A percentile compares a stretch with the other conserved stretches of the same genome.
Evolutionary conservation across 2,888 invertebrate species (phyloP).

Genomic region (Luffia ferchaultella): DNA sequence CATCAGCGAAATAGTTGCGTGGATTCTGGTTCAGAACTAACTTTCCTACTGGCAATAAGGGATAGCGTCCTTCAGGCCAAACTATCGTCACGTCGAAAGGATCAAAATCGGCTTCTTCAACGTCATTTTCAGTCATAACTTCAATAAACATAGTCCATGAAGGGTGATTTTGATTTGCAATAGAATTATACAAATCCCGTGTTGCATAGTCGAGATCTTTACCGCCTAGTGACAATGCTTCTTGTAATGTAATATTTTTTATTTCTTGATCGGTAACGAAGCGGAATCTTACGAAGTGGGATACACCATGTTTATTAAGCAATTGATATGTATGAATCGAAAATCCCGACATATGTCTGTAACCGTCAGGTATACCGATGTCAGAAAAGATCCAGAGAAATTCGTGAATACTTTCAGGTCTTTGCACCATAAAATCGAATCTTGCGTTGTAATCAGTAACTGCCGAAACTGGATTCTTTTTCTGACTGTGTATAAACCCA

Average conservation of each 20-base stretch:
- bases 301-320: constrained; percentile 40
- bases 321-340: constrained; percentile 36
- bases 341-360: constrained; percentile 46
- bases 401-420: constrained; percentile 52
- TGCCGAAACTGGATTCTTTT: constrained; percentile 58
- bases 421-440: constrained; percentile 53
- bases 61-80: constrained; percentile 42
- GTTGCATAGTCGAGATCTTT: constrained; percentile 34
- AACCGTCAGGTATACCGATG: constrained; percentile 61
- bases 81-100: constrained; percentile 37
- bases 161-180: constrained; percentile 26
- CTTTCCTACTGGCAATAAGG: constrained; percentile 30
- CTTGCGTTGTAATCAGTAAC: constrained; percentile 25
- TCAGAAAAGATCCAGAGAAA: constrained; percentile 50
- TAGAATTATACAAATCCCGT: constrained; percentile 38
- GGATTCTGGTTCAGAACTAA: constrained; percentile 30
- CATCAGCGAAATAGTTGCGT: constrained; percentile 31
- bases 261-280: constrained; percentile 45
- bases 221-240: constrained; percentile 24
- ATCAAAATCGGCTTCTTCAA: constrained; percentile 29
- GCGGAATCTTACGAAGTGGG: constrained; percentile 39
- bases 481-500: constrained; percentile 61
- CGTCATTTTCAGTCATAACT: constrained; percentile 26
- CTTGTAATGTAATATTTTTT: constrained; percentile 30
- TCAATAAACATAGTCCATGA: constrained; percentile 41